Evolutionary conservation across 2,113 vertebrate genomes (phyloP), one percentile per base, ranked within the genome.

Genomic region (Mus spicilegus): DNA sequence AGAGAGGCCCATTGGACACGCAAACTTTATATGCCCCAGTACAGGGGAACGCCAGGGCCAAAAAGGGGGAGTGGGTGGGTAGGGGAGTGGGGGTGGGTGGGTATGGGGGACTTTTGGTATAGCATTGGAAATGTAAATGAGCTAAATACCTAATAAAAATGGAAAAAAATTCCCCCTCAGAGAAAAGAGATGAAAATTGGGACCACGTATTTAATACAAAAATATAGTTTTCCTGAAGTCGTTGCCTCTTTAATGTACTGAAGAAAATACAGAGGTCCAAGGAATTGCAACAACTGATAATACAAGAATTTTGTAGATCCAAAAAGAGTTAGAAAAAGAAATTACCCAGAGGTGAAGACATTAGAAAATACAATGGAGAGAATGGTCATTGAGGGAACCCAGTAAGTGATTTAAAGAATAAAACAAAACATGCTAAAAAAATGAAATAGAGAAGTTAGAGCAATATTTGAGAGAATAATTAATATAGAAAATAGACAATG

Each of bases 131-230:
- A 42, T 42, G 42, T 42, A 42, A 42, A 42, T 42, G 42, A 42
- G 42, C 42, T 42, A 42, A 42, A 42, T 42, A 42, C 42, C 42
- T 42, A 42, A 42, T 42, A 42, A 42, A 42, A 42, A 42, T 42
- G 42, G 42, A 42, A 42, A 42, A 42, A 42, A 42, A 42, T 42
- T 42, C 42, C 42, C 42, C 42, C 42, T 42, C 42, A 78, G 69
- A 90, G 77, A 80, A 95, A 89, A 22, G 7, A 85, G 70, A 94
- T 88, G 56, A 93, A 87, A 90, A 88, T 30, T 72, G 54, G n/a
- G 65, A 87, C 6, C 33, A 94, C 28, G 84, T 7, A 88, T 87
- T 93, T 93, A 85, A 72, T 76, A 12, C 46, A 54, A 49, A 93
- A 63, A 36, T 96, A 93, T 77, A 93, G 42, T 87, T 14, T 69